Evolutionary conservation across 1,140 invertebrate genomes (phyloP).

Genomic region (Zophobas morio): DNA sequence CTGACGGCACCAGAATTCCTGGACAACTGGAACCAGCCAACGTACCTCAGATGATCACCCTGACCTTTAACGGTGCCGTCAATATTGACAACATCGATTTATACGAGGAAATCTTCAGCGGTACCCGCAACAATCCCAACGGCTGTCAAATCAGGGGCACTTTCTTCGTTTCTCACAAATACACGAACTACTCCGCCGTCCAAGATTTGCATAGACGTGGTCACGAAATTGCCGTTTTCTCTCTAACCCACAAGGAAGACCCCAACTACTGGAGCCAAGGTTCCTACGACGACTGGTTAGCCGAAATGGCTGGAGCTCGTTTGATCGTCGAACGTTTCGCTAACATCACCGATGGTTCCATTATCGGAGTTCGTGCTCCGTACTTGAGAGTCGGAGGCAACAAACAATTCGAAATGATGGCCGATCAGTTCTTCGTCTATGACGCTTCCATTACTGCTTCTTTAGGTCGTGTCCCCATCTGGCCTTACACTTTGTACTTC

Average conservation of each 20-base stretch:
- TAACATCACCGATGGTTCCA: conserved; percentile 91
- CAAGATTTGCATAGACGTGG: conserved; percentile 93
- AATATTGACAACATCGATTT: conserved; percentile 94
- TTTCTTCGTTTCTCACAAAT: conserved; percentile 97
- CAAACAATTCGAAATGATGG: conserved; percentile 97
- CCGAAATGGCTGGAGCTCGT: conserved; percentile 95
- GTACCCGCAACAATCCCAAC: conserved; percentile 89
- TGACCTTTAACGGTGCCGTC: conserved; percentile 95
- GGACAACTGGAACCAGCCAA: conserved; percentile 85
- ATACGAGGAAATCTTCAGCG: conserved; percentile 92
- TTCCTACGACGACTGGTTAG: conserved; percentile 92
- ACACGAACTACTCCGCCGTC: conserved; percentile 95
- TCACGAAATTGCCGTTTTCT: conserved; percentile 95
- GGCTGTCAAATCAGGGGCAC: conserved; percentile 94
- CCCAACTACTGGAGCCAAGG: conserved; percentile 91
- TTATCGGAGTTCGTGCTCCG: conserved; percentile 91
- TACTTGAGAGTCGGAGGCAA: conserved; percentile 94
- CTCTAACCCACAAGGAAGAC: conserved; percentile 93
- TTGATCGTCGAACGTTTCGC: conserved; percentile 90
- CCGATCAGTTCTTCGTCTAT: conserved; percentile 94
- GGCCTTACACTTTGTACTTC: conserved; percentile 97
- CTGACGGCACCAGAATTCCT: conserved; percentile 92
- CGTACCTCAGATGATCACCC: conserved; percentile 95
- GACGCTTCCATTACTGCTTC: conserved; percentile 95
- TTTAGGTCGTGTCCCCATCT: conserved; percentile 89